Evolutionary conservation across 2,888 invertebrate species (phyloP).

Genomic region (Caenorhabditis angaria): DNA sequence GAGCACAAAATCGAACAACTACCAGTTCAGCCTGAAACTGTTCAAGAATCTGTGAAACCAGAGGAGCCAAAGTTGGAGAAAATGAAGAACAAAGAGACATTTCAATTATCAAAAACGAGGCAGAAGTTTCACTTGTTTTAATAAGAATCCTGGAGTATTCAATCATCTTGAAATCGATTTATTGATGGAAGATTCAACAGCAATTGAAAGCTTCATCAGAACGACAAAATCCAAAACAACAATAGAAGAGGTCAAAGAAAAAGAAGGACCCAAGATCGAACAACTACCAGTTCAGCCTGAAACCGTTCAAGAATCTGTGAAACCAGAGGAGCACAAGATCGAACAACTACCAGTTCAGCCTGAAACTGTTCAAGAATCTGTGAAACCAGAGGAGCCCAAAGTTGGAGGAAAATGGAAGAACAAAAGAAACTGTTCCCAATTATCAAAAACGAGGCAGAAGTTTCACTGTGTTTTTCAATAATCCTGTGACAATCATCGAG

Average conservation of each 20-base stretch:
- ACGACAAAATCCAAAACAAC: background rate
- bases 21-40: constrained; percentile 10
- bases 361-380: background rate
- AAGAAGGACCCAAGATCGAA: background rate
- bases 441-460: background rate
- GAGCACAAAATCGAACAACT: constrained; percentile 4
- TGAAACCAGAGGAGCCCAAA: background rate
- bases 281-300: constrained; percentile 4
- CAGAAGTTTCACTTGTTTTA: too few relatives aligned
- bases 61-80: constrained; percentile 11
- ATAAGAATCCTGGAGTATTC: background rate
- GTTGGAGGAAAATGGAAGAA: background rate
- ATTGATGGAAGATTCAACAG: background rate
- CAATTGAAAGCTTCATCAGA: too few relatives aligned
- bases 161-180: constrained; percentile 3
- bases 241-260: background rate
- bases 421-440: too few relatives aligned
- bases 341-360: background rate
- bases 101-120: too few relatives aligned
- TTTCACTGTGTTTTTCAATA: background rate
- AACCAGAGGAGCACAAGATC: background rate
- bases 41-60: constrained; percentile 10
- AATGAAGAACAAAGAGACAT: constrained; percentile 13
- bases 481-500: too few relatives aligned
- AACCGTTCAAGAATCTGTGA: constrained; percentile 8